Evolutionary conservation across 2,888 invertebrate species (phyloP).

Genomic region (Syrista parreyssii): DNA sequence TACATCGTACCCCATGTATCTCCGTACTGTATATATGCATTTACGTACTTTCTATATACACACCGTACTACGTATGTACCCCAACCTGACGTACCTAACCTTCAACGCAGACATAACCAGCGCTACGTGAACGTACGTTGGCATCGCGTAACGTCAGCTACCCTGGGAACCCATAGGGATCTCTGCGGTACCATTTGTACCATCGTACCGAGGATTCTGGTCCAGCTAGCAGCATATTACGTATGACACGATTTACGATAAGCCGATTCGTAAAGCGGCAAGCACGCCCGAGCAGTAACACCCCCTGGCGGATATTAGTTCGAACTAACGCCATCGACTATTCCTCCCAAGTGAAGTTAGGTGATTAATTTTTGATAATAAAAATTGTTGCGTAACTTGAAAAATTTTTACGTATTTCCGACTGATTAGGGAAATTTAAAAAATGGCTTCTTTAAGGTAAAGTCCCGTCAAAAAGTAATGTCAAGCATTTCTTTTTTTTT

Average conservation of each 20-base stretch:
- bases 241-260: conserved; percentile 2
- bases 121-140: neutral
- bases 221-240: conserved; percentile 1
- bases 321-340: neutral
- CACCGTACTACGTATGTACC: neutral
- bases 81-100: neutral
- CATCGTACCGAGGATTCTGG: neutral
- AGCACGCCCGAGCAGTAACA: neutral
- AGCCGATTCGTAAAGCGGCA: conserved; percentile 3
- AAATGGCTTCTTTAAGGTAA: neutral
- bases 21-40: neutral
- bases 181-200: neutral
- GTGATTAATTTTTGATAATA: neutral
- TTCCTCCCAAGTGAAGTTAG: neutral
- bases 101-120: neutral
- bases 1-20: neutral
- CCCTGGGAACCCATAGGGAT: neutral
- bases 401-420: too few relatives aligned
- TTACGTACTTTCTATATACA: neutral
- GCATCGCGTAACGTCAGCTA: neutral
- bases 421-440: too few relatives aligned
- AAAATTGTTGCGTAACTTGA: too few relatives aligned
- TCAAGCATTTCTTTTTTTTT: neutral
- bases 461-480: too few relatives aligned
- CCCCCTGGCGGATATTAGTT: neutral